Evolutionary conservation across 2,888 invertebrate species (phyloP).

Genomic region (Dryobota labecula): DNA sequence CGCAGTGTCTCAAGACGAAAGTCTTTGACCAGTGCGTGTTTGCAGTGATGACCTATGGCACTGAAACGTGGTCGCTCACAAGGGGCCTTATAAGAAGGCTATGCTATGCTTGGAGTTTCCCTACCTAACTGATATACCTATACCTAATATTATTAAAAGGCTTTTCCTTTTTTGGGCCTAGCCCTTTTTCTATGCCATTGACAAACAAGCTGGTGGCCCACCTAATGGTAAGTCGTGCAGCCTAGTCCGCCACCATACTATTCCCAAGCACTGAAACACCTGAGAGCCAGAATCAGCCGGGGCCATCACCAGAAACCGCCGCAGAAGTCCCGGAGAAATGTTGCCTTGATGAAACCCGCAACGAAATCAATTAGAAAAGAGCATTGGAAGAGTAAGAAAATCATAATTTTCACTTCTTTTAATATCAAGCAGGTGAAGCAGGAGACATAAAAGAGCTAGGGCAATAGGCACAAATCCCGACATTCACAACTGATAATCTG

Average conservation of each 20-base stretch:
- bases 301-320: background rate
- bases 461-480: background rate
- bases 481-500: background rate
- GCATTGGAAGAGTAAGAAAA: background rate
- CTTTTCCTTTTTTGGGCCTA: background rate
- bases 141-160: no score
- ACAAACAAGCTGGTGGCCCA: background rate
- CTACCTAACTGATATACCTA: no score
- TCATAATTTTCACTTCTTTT: background rate
- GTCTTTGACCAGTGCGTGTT: no score
- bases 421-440: background rate
- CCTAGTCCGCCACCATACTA: background rate
- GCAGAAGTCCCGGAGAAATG: background rate
- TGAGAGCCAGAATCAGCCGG: background rate
- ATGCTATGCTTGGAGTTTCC: no score
- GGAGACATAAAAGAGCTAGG: background rate
- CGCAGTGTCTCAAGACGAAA: no score
- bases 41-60: no score
- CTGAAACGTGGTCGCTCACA: no score
- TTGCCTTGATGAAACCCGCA: background rate
- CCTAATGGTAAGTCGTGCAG: background rate
- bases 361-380: no score
- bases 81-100: no score
- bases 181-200: background rate
- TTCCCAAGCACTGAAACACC: background rate